Evolutionary conservation across 2,888 invertebrate genomes (phyloP), one percentile per base, ranked within the genome.

Genomic region (Acanthosepion pharaonis): DNA sequence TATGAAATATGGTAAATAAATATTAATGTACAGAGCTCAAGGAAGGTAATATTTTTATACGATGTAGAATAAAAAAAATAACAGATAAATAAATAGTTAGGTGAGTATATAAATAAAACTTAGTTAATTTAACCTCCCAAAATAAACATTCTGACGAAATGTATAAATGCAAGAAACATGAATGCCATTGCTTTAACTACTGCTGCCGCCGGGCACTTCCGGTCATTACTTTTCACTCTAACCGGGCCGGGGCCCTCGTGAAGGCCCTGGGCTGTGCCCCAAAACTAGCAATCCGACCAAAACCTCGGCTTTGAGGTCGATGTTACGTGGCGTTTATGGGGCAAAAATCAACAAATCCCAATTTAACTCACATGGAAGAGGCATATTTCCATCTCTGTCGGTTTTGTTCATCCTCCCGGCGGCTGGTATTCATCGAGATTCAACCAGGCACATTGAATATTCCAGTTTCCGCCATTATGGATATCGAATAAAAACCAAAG

Each of bases 391-490:
- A 53, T 93, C 53, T 53, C 92, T 51, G n/a, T 93, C 92, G 33
- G 92, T 49, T 28, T 93, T 49, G 42, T n/a, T 93, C 51, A 93
- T 51, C n/a, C 53, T 93, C n/a, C 92, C 53, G 53, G 49, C 49
- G 53, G 49, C 15, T 42, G 8, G 8, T 48, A 92, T 92, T 25
- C 6, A 23, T 92, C 49, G 23, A 92, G 42, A 92, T 33, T 92
- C 92, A n/a, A 92, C 23, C 48, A 48, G 25, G 49, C 92, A 92
- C 92, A 92, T 92, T 92, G 92, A 92, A 92, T 48, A 48, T 25
- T 92, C 92, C 92, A 92, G 92, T 49, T 51, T 93, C 92, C 92
- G 92, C 92, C 92, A 93, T 93, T n/a, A 93, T 93, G 49, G 92
- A 93, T 93, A 93, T 28, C 4, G n/a, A 92, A 92, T 42, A 91